Base-by-base conservation (phyloP, 2,888 invertebrate genomes). In the Seira ritae region DNA sequence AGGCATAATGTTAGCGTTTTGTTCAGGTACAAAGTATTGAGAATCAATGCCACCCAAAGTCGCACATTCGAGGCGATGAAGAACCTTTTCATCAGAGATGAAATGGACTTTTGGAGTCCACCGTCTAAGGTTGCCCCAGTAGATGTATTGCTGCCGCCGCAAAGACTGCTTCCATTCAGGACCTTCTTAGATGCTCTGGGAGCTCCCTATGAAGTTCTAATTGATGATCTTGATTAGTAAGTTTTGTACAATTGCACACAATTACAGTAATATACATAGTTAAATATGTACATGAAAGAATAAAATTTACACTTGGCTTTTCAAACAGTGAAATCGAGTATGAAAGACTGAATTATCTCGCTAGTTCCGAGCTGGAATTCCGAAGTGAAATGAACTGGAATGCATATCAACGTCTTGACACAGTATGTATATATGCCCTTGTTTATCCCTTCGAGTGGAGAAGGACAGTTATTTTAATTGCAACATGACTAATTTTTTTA, bases 111-210 rank as follows among this genome's bases (percentile, higher is more conserved):
- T 91, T 93, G 94, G 91, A 93, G 92, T 31, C 92, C 92, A 4
- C 93, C 94, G 0, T 91, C 91, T 70, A 91, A 92, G 76, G 92
- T 92, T 76, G 91, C 90, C 89, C 92, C 94, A 3, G 93, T 94
- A 0, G 96, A 96, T 90, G 91, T 96, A 4, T 92, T 96, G 70
- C 93, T 96, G 12, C 93, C 96, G 0, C 95, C 95, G 0, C 93
- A 93, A 83, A 92, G 86, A 66, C 17, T 77, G 1, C 50, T 68
- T 17, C 23, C 78, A 19, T 79, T 88, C 31, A 86, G 83, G 55
- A 67, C 82, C 6, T 82, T 84, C 55, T 65, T 89, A 15, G 82
- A 83, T n/a, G 79, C 86, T 15, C 3, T 88, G n/a, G 85, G 84
- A 70, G 74, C 86, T 37, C 78, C 84, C 10, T 89, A 85, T 50